phyloP scores from a whole-genome alignment of 2,113 vertebrate genomes.

The Rhegmatorhina hoffmannsi region DNA sequence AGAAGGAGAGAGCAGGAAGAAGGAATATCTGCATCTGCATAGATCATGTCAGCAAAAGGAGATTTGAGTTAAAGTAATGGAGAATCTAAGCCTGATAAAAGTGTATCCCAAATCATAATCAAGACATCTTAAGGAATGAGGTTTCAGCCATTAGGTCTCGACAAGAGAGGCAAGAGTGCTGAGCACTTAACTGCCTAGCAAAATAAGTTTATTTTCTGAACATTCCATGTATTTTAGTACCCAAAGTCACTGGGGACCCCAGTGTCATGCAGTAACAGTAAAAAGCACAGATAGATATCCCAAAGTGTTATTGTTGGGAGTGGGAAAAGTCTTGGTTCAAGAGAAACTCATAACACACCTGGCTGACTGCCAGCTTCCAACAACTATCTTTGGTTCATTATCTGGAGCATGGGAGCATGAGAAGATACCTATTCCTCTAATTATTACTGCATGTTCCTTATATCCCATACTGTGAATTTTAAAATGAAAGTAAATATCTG shows the following conservation, averaged over 20 bases:
- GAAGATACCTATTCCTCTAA: neutral
- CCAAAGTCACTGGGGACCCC: neutral
- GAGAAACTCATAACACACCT: neutral
- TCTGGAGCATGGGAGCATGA: neutral
- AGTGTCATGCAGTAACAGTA: neutral
- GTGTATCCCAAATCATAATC: neutral
- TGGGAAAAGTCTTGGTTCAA: neutral
- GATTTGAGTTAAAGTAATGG: conserved; percentile 28
- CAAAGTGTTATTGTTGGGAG: neutral
- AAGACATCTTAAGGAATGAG: neutral
- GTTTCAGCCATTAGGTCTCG: neutral
- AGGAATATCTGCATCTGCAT: neutral
- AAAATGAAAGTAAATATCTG: neutral
- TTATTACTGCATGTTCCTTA: neutral
- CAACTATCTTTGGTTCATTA: neutral
- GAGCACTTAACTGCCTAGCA: neutral
- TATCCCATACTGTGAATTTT: neutral
- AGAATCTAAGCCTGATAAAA: conserved; percentile 25
- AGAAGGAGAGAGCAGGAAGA: neutral
- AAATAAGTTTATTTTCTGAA: neutral
- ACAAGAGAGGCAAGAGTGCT: neutral
- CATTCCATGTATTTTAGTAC: neutral
- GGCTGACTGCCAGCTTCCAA: neutral
- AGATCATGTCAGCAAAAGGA: neutral
- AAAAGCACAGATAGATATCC: neutral